Percentiles rank a stretch among this genome's conserved stretches.
These are phyloP conservation scores for Acropora yongei DNA, from an alignment of 64 coral and sea anemone genomes.

Conservation along the genomic window DNA sequence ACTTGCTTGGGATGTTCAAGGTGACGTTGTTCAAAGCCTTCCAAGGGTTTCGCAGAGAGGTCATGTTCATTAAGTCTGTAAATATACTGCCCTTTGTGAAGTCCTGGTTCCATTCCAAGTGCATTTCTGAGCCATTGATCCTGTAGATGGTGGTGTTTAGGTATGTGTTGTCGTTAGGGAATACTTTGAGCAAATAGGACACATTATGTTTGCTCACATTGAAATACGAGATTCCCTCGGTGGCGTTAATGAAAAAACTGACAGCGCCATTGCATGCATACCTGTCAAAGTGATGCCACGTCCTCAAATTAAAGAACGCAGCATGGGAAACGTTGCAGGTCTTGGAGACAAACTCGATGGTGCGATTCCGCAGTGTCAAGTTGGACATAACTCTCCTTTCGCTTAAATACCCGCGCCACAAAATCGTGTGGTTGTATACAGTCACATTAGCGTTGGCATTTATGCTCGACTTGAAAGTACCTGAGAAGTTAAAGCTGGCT, in stretches of 20 bases:
- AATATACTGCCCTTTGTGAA: conserved; percentile 44
- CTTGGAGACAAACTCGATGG: conserved; percentile 63
- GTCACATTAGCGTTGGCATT: conserved; percentile 66
- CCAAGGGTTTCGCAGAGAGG: conserved; percentile 55
- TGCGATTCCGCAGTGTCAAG: conserved; percentile 76
- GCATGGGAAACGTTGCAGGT: conserved; percentile 65
- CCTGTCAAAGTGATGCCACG: conserved; percentile 76
- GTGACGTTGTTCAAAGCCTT: conserved; percentile 52
- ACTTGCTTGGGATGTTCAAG: conserved; percentile 72
- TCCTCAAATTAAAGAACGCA: conserved; percentile 73
- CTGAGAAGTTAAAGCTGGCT: conserved; percentile 70
- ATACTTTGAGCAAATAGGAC: conserved; percentile 50
- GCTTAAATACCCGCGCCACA: conserved; percentile 70
- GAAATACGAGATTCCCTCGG: conserved; percentile 50
- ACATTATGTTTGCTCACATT: conserved; percentile 64
- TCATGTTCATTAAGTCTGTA: conserved; percentile 36
- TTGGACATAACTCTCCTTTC: conserved; percentile 63
- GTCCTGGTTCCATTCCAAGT: conserved; percentile 63
- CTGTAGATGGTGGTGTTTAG: conserved; percentile 69
- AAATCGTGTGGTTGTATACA: conserved; percentile 41
- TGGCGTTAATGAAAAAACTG: conserved; percentile 63
- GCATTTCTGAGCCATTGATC: conserved; percentile 67
- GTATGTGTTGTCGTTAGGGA: conserved; percentile 63
- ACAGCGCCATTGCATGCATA: conserved; percentile 73
- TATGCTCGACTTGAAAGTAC: conserved; percentile 61